Base-by-base conservation (phyloP, 2,113 vertebrate genomes). In the Phycodurus eques region DNA sequence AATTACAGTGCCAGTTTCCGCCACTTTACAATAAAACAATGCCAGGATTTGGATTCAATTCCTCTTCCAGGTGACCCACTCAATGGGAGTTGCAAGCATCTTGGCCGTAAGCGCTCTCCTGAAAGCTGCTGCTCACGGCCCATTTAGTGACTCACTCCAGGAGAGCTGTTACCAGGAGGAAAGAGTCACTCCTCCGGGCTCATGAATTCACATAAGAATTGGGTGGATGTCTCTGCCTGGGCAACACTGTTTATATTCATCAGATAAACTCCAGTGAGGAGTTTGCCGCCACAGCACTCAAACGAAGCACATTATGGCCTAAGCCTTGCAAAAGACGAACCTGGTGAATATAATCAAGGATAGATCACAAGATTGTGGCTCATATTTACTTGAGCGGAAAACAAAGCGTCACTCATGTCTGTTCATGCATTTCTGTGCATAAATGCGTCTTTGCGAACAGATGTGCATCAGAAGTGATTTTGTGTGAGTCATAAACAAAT, bases 181-280 rank as follows among this genome's bases (percentile, higher is more conserved):
- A 43, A 76, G 57, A 60, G 73, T 72, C 49, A 71, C 67, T 69
- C 15, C 31, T 62, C 51, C 39, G 59, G 9, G 56, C 74, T 85
- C 77, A 85, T 85, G 83, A 84, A 88, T 85, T 82, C 77, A 79
- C 85, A 85, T 85, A 77, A 87, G 76, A 59, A 60, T 59, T 51
- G 14, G 39, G 59, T 68, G 72, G 12, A 22, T 70, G 61, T 68
- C 10, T 68, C 68, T 73, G 61, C 63, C 72, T 27, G 74, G 59
- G 63, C 42, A 78, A 44, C 71, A 53, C 53, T 65, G 75, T 31
- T 71, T 77, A 14, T 63, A 72, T 70, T 75, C 53, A 78, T 76
- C 53, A 82, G 70, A 75, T 43, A 61, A 49, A 42, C 60, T 56
- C 70, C 49, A 56, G 68, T 53, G 68, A 79, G 53, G 57, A 73